Evolutionary conservation across 2,797 vertebrate species (phyloP), one percentile per base, ranked within the genome.

Genomic region (Leptodactylus fallax): DNA sequence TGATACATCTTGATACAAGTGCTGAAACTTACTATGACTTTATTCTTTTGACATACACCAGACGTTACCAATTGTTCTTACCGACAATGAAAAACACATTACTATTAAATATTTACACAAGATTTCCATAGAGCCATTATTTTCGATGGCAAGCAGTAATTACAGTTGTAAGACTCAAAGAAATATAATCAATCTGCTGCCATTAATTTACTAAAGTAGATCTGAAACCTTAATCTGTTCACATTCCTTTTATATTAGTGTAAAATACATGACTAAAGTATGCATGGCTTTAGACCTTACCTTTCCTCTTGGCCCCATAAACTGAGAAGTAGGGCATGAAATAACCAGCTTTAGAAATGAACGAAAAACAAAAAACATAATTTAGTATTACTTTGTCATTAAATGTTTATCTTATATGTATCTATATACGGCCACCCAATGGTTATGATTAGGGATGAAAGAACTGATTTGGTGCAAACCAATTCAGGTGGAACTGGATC

Each of bases 101-200:
- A 80, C 27, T n/a, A 80, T 80, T 76, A 76, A 76, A n/a, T 76
- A 76, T 76, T 76, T 76, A 76, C 21, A 76, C 21, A 5, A 19
- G 53, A 27, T 60, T 56, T 58, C 23, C 8, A 14, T 49, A 23
- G 9, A 63, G 21, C 10, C 19, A 63, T 45, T 81, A 13, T 45
- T 61, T 81, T 12, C 7, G 14, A 17, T 58, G 25, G 55, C 25
- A 58, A 27, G 23, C 12, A 58, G 13, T 56, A 56, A 79, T 78
- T 78, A 78, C 11, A 53, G 23, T 13, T n/a, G 19, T 51, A 53
- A 53, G 49, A 53, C 21, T 53, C 45, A 10, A 12, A 10, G 36
- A 53, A 53, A 23, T 21, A 8, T n/a, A 76, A 76, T 53, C 16
- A 77, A 49, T 77, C 36, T 55, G 77, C 77, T 79, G 77, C 7